Conservation (phyloP, 1,140 invertebrate species). For the Pseudachorutes palmiensis region DNA sequence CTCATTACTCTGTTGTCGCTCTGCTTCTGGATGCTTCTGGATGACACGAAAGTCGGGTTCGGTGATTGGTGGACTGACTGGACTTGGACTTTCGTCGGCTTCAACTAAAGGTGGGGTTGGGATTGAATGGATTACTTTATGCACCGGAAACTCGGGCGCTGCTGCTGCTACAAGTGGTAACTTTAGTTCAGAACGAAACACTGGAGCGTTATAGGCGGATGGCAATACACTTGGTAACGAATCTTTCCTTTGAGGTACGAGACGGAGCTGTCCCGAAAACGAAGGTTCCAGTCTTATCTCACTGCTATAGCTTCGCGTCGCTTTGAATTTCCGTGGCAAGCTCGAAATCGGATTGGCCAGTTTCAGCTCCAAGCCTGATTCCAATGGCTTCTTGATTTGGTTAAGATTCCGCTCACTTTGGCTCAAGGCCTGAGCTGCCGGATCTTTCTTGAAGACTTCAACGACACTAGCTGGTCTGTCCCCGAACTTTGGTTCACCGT, state of each 20-base stretch:
- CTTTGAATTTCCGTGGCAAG: background rate
- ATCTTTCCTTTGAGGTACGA: background rate
- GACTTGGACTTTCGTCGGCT: background rate
- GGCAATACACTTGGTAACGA: background rate
- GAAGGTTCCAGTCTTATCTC: background rate
- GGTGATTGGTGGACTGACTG: background rate
- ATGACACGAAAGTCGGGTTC: background rate
- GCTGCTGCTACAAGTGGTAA: background rate
- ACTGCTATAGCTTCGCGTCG: background rate
- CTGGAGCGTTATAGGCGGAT: background rate
- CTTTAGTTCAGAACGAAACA: background rate
- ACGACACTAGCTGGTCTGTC: conserved; percentile 12
- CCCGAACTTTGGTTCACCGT: conserved; percentile 10
- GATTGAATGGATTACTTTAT: background rate
- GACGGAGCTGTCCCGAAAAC: background rate
- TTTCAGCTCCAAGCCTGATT: too few relatives aligned
- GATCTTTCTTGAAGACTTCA: conserved; percentile 7
- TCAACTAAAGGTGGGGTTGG: background rate
- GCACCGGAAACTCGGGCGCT: conserved; percentile 6
- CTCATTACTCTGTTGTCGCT: background rate
- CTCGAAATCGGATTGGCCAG: background rate
- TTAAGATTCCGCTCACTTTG: conserved; percentile 1
- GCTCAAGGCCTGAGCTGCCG: background rate
- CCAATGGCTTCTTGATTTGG: background rate
- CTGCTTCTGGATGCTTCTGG: background rate